A percentile compares a stretch with the other conserved stretches of the same genome.
These are phyloP conservation scores for Tinea pellionella DNA, from an alignment of 2,888 invertebrate species.

Conservation along the genomic window DNA sequence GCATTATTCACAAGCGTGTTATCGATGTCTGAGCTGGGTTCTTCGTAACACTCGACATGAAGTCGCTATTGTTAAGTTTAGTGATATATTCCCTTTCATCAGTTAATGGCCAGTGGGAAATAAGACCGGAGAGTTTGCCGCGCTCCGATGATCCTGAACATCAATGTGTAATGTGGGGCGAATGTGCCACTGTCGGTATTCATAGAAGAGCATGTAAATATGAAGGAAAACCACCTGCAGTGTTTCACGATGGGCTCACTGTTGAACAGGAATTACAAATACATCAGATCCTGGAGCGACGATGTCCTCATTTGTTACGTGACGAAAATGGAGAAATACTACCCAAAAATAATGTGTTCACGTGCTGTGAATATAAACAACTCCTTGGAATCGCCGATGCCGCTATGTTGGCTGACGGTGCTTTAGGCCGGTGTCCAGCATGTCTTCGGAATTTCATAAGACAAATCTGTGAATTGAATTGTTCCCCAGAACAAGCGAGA, in stretches of 20 bases:
- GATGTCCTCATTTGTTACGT: constrained; percentile 72
- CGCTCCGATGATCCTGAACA: constrained; percentile 2
- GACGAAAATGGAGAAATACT: constrained; percentile 41
- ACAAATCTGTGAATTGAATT: constrained; percentile 85
- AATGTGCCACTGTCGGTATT: constrained; percentile 32
- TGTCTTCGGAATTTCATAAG: constrained; percentile 82
- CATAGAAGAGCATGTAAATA: constrained; percentile 35
- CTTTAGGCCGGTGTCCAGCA: constrained; percentile 84
- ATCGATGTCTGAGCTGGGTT: constrained; percentile 17
- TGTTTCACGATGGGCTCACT: constrained; percentile 32
- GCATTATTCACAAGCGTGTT: background rate
- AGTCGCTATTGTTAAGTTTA: background rate
- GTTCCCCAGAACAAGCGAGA: constrained; percentile 76
- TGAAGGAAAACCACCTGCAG: constrained; percentile 26
- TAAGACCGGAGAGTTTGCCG: constrained; percentile 9
- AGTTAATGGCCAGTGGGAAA: constrained; percentile 15
- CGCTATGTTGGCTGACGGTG: constrained; percentile 71
- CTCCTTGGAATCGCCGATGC: constrained; percentile 59
- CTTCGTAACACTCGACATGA: constrained; percentile 21
- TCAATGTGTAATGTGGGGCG: constrained; percentile 40
- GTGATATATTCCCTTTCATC: background rate
- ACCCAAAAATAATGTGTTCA: constrained; percentile 34
- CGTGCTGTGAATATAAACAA: constrained; percentile 74
- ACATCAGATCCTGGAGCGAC: constrained; percentile 44
- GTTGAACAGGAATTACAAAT: constrained; percentile 38